A percentile compares a stretch with the other conserved stretches of the same genome.
Conservation (phyloP, 2,888 invertebrate genomes). For the Coecobrya sp. region DNA sequence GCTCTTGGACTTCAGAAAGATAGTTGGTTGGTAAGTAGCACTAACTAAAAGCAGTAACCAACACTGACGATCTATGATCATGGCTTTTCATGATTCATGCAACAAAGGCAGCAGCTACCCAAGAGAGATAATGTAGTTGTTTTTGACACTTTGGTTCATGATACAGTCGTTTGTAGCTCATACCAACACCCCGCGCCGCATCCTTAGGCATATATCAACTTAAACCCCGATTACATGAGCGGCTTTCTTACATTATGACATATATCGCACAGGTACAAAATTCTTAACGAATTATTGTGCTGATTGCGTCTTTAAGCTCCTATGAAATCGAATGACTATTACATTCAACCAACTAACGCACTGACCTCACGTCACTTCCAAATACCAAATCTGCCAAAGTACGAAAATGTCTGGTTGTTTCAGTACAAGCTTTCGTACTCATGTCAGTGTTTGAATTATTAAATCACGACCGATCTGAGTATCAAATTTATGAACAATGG, state of each 20-base stretch:
- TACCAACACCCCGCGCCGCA: slow-evolving; percentile 29
- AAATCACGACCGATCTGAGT: slow-evolving; percentile 67
- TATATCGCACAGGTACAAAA: background rate
- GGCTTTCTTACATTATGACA: background rate
- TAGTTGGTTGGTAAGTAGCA: background rate
- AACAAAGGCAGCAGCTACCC: slow-evolving; percentile 10
- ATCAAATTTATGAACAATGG: slow-evolving; percentile 6
- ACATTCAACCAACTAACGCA: background rate
- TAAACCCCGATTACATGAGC: background rate
- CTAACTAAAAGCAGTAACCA: background rate
- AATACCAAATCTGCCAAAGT: slow-evolving; percentile 50
- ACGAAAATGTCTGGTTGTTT: slow-evolving; percentile 19
- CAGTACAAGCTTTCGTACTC: slow-evolving; percentile 49
- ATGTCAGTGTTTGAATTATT: slow-evolving; percentile 71
- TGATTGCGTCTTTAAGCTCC: slow-evolving; percentile 25
- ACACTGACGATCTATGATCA: background rate
- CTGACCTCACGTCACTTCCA: slow-evolving; percentile 49
- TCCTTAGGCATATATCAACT: slow-evolving; percentile 9
- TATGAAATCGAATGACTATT: background rate
- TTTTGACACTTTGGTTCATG: slow-evolving; percentile 70
- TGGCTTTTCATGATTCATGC: background rate
- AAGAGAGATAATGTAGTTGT: slow-evolving; percentile 61
- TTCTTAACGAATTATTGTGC: slow-evolving; percentile 15
- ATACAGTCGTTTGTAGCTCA: slow-evolving; percentile 29
- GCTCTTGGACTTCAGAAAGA: background rate